Conservation (phyloP, 2,113 vertebrate species). For the Xyliphius kryptos region DNA sequence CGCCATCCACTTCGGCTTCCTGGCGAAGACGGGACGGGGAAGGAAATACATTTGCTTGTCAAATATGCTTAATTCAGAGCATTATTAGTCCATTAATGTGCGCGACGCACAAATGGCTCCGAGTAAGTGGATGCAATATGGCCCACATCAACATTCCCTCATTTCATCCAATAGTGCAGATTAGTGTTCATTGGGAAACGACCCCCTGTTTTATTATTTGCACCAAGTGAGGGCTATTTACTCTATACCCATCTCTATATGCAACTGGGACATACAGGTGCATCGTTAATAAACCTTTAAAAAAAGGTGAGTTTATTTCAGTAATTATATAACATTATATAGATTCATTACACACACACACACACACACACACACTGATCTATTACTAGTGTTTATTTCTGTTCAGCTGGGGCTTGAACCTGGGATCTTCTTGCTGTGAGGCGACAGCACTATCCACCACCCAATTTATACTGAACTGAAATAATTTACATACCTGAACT, state of each 20-base stretch:
- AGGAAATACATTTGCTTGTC: slow-evolving; percentile 4
- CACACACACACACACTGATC: too few relatives aligned
- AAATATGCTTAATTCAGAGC: slow-evolving; percentile 12
- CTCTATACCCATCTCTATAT: too few relatives aligned
- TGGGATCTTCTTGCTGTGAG: too few relatives aligned
- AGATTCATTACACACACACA: too few relatives aligned
- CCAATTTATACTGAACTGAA: too few relatives aligned
- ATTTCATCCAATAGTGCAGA: neutral
- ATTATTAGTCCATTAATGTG: slow-evolving; percentile 21
- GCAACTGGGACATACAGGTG: neutral
- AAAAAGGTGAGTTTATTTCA: too few relatives aligned
- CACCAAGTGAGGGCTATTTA: neutral
- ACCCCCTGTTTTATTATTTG: neutral
- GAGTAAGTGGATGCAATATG: slow-evolving; percentile 12
- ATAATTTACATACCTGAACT: too few relatives aligned
- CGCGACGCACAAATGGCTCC: slow-evolving; percentile 3
- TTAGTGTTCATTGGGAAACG: slow-evolving; percentile 1
- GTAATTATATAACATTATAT: too few relatives aligned
- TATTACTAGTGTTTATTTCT: too few relatives aligned
- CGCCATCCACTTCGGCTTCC: neutral
- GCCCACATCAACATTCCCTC: slow-evolving; percentile 6
- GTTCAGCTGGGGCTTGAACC: too few relatives aligned
- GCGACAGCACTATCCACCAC: too few relatives aligned
- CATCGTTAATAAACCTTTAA: too few relatives aligned
- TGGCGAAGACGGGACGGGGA: neutral